Conservation (phyloP, 2,797 vertebrate species). For the Vultur gryphus region DNA sequence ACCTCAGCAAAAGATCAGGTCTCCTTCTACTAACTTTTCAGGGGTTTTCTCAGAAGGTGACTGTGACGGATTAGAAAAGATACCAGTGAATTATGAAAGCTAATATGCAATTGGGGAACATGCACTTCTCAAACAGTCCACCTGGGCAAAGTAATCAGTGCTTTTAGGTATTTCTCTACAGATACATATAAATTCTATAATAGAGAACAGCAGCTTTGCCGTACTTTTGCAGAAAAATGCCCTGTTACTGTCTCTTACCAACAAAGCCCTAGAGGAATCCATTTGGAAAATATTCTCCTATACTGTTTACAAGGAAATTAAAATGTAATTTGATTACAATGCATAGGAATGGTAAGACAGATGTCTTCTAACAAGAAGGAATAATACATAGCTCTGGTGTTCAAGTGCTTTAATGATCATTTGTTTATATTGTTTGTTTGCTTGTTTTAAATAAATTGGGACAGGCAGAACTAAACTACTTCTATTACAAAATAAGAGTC, state of each 20-base stretch:
- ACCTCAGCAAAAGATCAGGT: background rate
- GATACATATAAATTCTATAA: background rate
- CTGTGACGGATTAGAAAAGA: background rate
- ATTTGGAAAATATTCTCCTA: background rate
- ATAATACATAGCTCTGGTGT: background rate
- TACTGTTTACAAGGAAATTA: background rate
- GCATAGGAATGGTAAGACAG: background rate
- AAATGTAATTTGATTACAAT: background rate
- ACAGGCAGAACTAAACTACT: background rate
- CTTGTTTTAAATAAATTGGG: background rate
- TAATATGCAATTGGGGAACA: background rate
- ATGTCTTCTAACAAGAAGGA: background rate
- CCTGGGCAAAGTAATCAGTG: background rate
- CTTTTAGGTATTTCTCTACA: background rate
- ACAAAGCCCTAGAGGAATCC: background rate
- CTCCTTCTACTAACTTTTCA: background rate
- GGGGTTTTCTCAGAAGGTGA: background rate
- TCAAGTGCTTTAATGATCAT: background rate
- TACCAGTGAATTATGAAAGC: background rate
- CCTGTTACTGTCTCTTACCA: background rate
- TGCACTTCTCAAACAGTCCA: background rate
- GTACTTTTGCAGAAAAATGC: background rate
- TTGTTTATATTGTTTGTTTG: background rate
- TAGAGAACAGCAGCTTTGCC: background rate
- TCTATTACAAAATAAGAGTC: background rate